These are phyloP conservation scores for Engystomops pustulosus DNA, from an alignment of 2,113 vertebrate species.

Conservation along the genomic window DNA sequence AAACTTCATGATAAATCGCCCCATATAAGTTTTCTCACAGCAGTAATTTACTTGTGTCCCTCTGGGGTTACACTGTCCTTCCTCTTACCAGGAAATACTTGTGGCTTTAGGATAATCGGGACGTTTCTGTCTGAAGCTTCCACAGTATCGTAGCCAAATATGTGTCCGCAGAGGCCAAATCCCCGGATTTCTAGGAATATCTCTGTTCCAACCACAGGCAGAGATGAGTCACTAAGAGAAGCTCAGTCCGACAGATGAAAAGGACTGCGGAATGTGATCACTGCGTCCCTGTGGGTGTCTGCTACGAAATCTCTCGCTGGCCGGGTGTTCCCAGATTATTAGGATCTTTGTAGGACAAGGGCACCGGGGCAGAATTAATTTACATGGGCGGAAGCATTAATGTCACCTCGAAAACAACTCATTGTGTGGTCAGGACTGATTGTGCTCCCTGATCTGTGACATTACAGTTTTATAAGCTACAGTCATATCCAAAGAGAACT, in stretches of 20 bases:
- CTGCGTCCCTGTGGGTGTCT: neutral
- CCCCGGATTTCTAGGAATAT: neutral
- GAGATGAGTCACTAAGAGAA: slow-evolving; percentile 18
- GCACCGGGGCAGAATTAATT: neutral
- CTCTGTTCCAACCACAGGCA: neutral
- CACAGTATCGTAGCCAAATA: neutral
- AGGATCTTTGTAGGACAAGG: neutral
- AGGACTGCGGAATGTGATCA: neutral
- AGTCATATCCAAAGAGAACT: no score
- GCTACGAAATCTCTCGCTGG: neutral
- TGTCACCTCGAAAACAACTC: no score
- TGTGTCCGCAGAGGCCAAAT: neutral
- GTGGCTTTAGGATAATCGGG: neutral
- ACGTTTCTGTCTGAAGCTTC: neutral
- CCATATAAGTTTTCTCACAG: neutral
- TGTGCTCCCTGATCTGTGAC: no score
- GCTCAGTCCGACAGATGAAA: slow-evolving; percentile 2
- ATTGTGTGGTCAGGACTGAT: no score
- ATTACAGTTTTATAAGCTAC: no score
- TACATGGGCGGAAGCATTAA: no score
- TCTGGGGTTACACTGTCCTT: neutral
- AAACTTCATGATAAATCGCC: no score
- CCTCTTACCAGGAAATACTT: neutral
- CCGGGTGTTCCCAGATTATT: neutral
- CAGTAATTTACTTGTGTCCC: neutral